These are phyloP conservation scores for Phylloscopus collybita DNA, from an alignment of 2,797 vertebrate species.

Conservation along the genomic window DNA sequence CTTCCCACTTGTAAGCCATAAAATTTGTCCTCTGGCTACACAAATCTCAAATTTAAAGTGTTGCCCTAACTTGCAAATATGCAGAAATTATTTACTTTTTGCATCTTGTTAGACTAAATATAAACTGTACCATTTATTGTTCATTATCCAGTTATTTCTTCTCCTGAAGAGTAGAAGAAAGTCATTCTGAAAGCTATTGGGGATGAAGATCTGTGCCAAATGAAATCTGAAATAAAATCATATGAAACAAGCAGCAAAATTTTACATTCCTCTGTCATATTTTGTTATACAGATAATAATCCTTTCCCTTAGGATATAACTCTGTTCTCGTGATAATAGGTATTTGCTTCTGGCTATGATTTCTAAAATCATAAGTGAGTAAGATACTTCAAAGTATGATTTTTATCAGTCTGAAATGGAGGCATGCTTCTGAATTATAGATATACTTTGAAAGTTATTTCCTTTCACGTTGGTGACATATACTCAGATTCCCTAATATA, in stretches of 20 bases:
- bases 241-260: neutral
- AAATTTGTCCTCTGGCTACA: conserved; percentile 1
- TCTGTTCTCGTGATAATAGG: neutral
- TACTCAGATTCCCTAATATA: neutral
- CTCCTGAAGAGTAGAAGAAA: neutral
- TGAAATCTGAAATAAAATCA: conserved; percentile 19
- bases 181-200: neutral
- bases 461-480: neutral
- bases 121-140: neutral
- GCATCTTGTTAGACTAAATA: neutral
- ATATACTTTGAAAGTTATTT: conserved; percentile 4
- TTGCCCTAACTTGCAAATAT: conserved; percentile 18
- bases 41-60: neutral
- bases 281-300: neutral
- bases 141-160: conserved; percentile 16
- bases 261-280: neutral
- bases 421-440: neutral
- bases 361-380: neutral
- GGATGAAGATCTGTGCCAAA: neutral
- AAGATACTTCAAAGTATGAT: conserved; percentile 26
- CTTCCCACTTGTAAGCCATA: neutral
- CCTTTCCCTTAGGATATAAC: conserved; percentile 12
- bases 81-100: neutral
- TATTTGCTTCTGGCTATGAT: conserved; percentile 26
- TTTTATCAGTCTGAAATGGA: conserved; percentile 29